A percentile compares a stretch with the other conserved stretches of the same genome.
Conservation (phyloP, 1,140 invertebrate species). For the Adelges cooleyi region DNA sequence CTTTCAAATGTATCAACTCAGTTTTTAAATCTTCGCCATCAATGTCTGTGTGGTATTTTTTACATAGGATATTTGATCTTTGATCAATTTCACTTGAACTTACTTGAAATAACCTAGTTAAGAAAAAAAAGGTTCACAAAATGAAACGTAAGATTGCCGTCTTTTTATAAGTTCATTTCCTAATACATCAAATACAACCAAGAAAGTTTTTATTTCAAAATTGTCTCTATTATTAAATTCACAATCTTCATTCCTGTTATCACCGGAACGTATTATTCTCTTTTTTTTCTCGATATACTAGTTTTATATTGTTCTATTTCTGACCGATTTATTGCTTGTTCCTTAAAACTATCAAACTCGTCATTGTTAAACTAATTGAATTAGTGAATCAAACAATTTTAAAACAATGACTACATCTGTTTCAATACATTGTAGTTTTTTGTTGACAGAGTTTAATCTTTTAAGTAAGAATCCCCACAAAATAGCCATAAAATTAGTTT, state of each 20-base stretch:
- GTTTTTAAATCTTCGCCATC: no score
- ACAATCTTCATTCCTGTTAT: neutral
- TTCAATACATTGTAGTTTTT: slow-evolving; percentile 22
- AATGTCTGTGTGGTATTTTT: no score
- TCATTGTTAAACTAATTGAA: neutral
- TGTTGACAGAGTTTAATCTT: neutral
- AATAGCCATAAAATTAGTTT: no score
- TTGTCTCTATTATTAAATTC: neutral
- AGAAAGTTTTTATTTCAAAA: neutral
- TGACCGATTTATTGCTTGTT: neutral
- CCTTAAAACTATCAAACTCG: neutral
- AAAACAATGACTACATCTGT: neutral
- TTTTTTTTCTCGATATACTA: neutral
- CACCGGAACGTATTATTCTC: neutral
- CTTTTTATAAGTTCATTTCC: no score
- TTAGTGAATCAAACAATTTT: slow-evolving; percentile 7
- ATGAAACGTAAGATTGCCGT: no score
- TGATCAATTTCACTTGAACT: no score
- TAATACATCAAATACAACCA: neutral
- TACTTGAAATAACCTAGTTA: no score
- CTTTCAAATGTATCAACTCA: no score
- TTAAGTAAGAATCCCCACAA: no score
- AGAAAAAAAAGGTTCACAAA: no score
- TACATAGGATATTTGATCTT: no score
- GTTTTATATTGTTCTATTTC: slow-evolving; percentile 5